These are phyloP conservation scores for Seira musarum DNA, from an alignment of 2,888 invertebrate genomes.

Conservation along the genomic window DNA sequence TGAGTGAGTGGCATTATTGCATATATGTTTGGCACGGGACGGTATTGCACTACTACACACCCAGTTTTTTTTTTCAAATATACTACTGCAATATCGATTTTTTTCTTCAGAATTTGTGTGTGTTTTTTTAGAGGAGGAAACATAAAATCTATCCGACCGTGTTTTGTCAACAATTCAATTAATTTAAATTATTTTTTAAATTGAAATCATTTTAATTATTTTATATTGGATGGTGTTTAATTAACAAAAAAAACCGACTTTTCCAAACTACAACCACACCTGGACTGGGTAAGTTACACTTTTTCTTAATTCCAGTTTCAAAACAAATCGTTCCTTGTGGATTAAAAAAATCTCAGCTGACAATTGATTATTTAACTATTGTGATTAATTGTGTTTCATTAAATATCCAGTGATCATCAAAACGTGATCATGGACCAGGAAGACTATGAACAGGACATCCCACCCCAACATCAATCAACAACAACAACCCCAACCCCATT, in stretches of 20 bases:
- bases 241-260: not conserved
- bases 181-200: not conserved
- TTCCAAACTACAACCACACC: not conserved
- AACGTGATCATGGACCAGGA: not conserved
- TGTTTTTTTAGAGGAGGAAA: not conserved
- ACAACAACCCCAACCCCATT: too few species aligned
- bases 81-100: not conserved
- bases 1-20: too few species aligned
- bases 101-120: not conserved
- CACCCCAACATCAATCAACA: not conserved
- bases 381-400: too few species aligned
- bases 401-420: not conserved
- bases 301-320: too few species aligned
- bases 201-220: not conserved
- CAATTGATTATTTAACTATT: too few species aligned
- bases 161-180: not conserved
- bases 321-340: too few species aligned
- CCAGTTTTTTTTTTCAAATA: not conserved
- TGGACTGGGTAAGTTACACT: not conserved
- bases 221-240: conserved; percentile 27
- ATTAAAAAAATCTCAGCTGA: too few species aligned
- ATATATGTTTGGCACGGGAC: too few species aligned
- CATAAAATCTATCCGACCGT: not conserved
- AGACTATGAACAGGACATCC: not conserved
- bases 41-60: conserved; percentile 1